These are phyloP conservation scores for Oplegnathus fasciatus DNA, from an alignment of 2,113 vertebrate genomes.

Conservation along the genomic window DNA sequence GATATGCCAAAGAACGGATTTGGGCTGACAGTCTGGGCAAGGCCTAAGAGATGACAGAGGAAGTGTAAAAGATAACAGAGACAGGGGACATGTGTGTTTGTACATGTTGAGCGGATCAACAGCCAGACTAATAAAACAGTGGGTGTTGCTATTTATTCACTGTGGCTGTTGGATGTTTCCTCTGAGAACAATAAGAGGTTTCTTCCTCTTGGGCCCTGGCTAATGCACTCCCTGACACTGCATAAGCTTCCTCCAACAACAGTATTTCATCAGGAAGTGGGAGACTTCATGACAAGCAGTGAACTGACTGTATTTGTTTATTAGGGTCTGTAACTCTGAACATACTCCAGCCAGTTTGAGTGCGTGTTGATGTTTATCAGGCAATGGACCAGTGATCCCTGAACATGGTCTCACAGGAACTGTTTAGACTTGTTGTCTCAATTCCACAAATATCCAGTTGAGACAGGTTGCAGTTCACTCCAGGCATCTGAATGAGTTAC, in stretches of 20 bases:
- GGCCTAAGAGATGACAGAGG: neutral
- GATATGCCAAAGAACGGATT: no score
- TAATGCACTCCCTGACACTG: conserved; percentile 37
- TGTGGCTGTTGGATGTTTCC: neutral
- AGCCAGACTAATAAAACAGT: neutral
- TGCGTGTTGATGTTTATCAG: neutral
- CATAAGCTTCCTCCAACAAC: conserved; percentile 21
- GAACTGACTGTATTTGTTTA: conserved; percentile 7
- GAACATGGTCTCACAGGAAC: neutral
- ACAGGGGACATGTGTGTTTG: neutral
- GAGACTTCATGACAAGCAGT: conserved; percentile 24
- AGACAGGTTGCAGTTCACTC: neutral
- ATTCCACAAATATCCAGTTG: neutral
- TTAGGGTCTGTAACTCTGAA: neutral
- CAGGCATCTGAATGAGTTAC: neutral
- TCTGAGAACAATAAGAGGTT: conserved; percentile 37
- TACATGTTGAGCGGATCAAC: neutral
- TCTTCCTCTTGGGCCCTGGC: conserved; percentile 21
- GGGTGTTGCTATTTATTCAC: neutral
- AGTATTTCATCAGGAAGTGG: conserved; percentile 35
- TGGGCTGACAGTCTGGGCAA: no score
- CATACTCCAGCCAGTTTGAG: neutral
- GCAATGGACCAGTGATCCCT: neutral
- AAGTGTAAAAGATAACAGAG: neutral
- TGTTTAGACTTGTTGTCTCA: neutral